Conservation (phyloP, 2,113 vertebrate species). For the Ctenomys sociabilis region DNA sequence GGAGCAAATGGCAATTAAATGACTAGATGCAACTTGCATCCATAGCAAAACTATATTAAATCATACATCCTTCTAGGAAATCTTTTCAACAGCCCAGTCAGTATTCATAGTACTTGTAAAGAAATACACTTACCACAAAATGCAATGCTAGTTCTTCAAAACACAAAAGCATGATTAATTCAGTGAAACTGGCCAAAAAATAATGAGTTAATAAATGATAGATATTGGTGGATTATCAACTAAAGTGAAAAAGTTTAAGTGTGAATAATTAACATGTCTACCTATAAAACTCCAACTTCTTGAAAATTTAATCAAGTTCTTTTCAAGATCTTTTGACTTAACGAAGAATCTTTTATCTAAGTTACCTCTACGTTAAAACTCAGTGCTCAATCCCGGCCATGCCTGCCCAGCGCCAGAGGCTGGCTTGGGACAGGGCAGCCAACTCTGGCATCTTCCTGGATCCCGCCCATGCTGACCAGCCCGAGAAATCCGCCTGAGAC, state of each 20-base stretch:
- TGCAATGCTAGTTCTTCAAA: conserved; percentile 34
- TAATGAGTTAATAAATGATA: background rate
- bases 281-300: background rate
- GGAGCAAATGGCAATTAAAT: conserved; percentile 29
- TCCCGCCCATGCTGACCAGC: too few relatives aligned
- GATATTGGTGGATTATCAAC: background rate
- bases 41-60: background rate
- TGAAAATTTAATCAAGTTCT: background rate
- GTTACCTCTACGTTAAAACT: background rate
- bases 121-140: conserved; percentile 35
- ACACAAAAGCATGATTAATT: conserved; percentile 1
- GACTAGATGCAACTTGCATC: conserved; percentile 28
- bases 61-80: background rate
- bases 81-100: conserved; percentile 15
- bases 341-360: background rate
- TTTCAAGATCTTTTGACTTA: background rate
- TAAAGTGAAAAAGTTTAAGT: background rate
- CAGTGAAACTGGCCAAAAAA: background rate
- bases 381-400: too few relatives aligned
- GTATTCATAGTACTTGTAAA: background rate
- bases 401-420: too few relatives aligned
- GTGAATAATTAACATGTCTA: background rate
- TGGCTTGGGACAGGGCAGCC: too few relatives aligned
- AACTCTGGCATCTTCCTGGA: too few relatives aligned
- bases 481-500: too few relatives aligned